Base-by-base conservation (phyloP, 2,888 invertebrate species). In the Pterostichus niger region DNA sequence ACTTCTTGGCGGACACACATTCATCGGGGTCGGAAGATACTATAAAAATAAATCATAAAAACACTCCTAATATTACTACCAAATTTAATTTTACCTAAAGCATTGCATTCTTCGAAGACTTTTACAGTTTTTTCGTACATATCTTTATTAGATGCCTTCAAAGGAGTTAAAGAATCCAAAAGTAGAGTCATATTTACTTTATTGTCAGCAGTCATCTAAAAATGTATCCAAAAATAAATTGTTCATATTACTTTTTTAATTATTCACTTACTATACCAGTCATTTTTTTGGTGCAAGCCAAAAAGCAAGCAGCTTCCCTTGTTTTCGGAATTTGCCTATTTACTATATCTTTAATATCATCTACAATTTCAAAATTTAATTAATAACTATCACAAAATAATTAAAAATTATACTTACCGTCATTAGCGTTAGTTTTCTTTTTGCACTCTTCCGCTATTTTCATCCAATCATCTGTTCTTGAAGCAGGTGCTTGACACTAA, bases 241-340 rank as follows among this genome's bases (percentile, higher is more conserved):
- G 11, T 13, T 1, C 5, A 59, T 6, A 24, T 24, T 59, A 59
- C n/a, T 13, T 59, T 24, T 59, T 17, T 15, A 49, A n/a, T 49
- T 49, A 1, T 49, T n/a, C 5, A 49, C 49, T 49, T 59, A 59
- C 59, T 2, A 17, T 6, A 10, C 59, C 59, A 5, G 17, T 31
- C 17, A 13, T 31, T 17, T 59, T 59, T 59, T 59, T 59, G 0
- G 31, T 31, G 13, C 59, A 59, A 24, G 59, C 59, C 13, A 59
- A 59, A 59, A 59, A 59, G 17, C 59, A 59, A 59, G 59, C 17
- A 10, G 24, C 6, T 31, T 59, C 59, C 17, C 10, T 59, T 1
- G 59, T 59, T 59, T 59, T 59, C 10, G 59, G 59, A 59, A 59
- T 6, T 31, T 7, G 10, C 10, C n/a, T 49, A n/a, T 49, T 49